Evolutionary conservation across 2,888 invertebrate species (phyloP), one percentile per base, ranked within the genome.

Genomic region (Loripinus fragilis): DNA sequence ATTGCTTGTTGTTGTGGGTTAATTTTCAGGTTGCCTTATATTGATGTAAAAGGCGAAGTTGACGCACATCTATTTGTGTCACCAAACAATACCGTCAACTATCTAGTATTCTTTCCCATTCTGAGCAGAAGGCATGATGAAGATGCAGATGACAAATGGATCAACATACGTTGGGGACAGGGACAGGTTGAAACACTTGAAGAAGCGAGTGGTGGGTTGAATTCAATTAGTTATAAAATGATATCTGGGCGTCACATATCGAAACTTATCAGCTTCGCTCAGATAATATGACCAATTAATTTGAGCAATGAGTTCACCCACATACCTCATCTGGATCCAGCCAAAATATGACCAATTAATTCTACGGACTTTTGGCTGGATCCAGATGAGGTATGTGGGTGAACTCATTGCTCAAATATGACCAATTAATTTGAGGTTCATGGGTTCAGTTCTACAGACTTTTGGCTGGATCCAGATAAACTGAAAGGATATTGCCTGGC

Each of bases 221-320:
- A 70, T 70, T 70, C 70, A 70, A 70, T 70, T 70, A 70, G 70
- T 70, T 70, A 70, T 70, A 70, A 70, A 70, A 70, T 70, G 70
- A 70, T 70, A 70, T 70, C 70, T 70, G 70, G 70, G 70, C 52
- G 70, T 70, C 70, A 70, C 70, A 70, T 70, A 70, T 70, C 67
- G 67, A 67, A 67, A 67, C 67, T 67, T 67, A 67, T 67, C 67
- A 67, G 67, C 67, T 67, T 67, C 67, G 67, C 67, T 67, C 67
- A 67, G 67, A 67, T 67, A 67, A 67, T 67, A 67, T 67, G 67
- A 67, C 41, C 67, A 67, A 67, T 67, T 67, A 65, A 65, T 65
- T 65, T 65, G n/a, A n/a, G n/a, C n/a, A n/a, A n/a, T n/a, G n/a
- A n/a, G n/a, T n/a, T n/a, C n/a, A n/a, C n/a, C n/a, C n/a, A n/a